A percentile compares a stretch with the other conserved stretches of the same genome.
Evolutionary conservation across 37 sponge, comb jelly and placozoan species (phyloP).

Genomic region (Mnemiopsis leidyi): DNA sequence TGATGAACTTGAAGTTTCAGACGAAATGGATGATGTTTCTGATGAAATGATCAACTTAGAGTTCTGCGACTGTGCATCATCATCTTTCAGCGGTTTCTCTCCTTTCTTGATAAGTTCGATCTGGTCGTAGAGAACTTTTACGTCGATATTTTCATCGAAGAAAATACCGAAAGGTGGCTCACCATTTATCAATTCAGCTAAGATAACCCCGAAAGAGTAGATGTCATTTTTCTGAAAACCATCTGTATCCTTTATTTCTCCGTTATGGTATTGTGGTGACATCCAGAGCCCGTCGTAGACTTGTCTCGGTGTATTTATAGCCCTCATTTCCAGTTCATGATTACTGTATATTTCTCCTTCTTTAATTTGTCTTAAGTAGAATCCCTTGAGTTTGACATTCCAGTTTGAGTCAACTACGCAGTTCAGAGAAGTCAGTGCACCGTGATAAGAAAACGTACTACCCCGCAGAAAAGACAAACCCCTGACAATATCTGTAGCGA

Average conservation of each 20-base stretch:
- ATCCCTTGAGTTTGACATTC: conserved; percentile 36
- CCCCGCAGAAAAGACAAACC: conserved; percentile 21
- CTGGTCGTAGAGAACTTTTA: not conserved
- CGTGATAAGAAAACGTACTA: not conserved
- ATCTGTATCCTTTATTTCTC: not conserved
- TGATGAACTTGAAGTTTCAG: not conserved
- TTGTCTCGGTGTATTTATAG: not conserved
- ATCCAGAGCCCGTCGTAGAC: conserved; percentile 2
- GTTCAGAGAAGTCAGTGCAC: conserved; percentile 42
- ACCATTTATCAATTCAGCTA: conserved; percentile 19
- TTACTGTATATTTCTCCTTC: not conserved
- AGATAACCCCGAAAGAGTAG: conserved; percentile 36
- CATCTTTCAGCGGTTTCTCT: not conserved
- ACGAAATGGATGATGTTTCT: not conserved
- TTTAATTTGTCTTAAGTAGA: not conserved
- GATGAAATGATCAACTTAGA: not conserved
- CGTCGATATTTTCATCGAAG: not conserved
- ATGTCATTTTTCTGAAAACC: not conserved
- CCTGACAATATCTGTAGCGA: not conserved
- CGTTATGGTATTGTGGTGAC: not conserved
- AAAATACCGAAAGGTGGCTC: conserved; percentile 24
- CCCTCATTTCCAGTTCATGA: not conserved
- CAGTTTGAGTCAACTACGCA: conserved; percentile 50
- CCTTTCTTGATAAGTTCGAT: conserved; percentile 16
- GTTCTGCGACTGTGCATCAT: not conserved